phyloP scores from a whole-genome alignment of 2,888 invertebrate species.

The Stenchaetothrips biformis region DNA sequence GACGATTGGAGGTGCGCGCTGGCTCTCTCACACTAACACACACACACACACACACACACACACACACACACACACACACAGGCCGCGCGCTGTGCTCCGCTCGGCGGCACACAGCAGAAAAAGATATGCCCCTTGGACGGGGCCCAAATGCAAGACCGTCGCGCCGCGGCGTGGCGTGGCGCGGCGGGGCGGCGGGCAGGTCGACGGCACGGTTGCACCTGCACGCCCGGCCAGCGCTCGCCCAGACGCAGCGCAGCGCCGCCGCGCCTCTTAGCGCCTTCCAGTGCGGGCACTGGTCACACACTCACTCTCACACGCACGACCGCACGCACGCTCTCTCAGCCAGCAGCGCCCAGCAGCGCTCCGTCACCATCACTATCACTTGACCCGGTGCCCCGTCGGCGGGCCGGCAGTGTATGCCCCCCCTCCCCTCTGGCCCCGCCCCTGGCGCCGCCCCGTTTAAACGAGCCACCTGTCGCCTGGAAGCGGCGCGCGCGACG shows the following conservation, averaged over 20 bases:
- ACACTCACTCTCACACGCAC: not conserved
- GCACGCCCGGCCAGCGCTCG: not conserved
- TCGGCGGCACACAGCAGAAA: not conserved
- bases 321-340: not conserved
- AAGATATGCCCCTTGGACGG: constrained; percentile 2
- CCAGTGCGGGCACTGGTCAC: not conserved
- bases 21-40: not conserved
- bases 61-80: not conserved
- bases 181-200: not conserved
- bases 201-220: not conserved
- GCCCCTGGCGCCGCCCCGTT: not conserved
- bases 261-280: not conserved
- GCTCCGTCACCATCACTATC: not conserved
- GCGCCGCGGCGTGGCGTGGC: not conserved
- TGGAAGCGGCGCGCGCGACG: not conserved
- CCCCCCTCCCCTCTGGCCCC: not conserved
- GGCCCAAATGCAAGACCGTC: not conserved
- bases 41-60: not conserved
- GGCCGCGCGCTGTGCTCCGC: not conserved
- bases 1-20: too few species aligned
- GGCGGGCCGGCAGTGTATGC: not conserved
- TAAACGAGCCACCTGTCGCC: constrained; percentile 24
- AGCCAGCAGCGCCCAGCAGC: not conserved
- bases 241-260: not conserved
- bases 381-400: constrained; percentile 6